Percentiles rank a stretch among this genome's conserved stretches.
phyloP scores from a whole-genome alignment of 1,140 invertebrate genomes.

The Bombus sibiricus region DNA sequence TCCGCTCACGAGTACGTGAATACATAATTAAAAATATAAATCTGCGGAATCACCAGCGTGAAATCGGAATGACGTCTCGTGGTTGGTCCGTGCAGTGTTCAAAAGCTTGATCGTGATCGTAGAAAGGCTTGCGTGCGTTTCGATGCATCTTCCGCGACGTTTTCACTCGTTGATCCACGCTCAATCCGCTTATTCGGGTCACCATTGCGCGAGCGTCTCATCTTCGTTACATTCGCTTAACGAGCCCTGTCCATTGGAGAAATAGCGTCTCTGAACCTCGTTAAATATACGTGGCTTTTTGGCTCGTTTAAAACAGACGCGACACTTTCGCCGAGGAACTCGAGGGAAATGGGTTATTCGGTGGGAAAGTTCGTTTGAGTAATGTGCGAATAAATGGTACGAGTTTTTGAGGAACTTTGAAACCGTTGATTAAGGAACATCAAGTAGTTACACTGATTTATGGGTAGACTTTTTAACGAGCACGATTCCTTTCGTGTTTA shows the following conservation, averaged over 20 bases:
- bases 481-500: not conserved
- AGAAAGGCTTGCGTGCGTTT: not conserved
- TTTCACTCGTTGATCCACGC: constrained; percentile 9
- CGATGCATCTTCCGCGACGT: not conserved
- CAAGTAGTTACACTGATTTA: not conserved
- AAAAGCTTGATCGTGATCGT: not conserved
- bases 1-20: too few relatives aligned
- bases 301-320: not conserved
- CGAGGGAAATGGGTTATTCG: not conserved
- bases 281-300: not conserved
- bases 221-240: constrained; percentile 7
- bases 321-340: not conserved
- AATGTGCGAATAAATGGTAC: not conserved
- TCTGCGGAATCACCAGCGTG: not conserved
- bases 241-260: not conserved
- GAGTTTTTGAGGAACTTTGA: not conserved
- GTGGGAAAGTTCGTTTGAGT: not conserved
- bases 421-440: not conserved
- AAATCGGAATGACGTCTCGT: not conserved
- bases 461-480: not conserved
- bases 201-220: constrained; percentile 14
- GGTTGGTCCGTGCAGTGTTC: not conserved
- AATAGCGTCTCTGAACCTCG: not conserved
- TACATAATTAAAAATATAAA: not conserved
- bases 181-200: constrained; percentile 30